Conservation (phyloP, 2,113 vertebrate species). For the Bubalus kerabau region DNA sequence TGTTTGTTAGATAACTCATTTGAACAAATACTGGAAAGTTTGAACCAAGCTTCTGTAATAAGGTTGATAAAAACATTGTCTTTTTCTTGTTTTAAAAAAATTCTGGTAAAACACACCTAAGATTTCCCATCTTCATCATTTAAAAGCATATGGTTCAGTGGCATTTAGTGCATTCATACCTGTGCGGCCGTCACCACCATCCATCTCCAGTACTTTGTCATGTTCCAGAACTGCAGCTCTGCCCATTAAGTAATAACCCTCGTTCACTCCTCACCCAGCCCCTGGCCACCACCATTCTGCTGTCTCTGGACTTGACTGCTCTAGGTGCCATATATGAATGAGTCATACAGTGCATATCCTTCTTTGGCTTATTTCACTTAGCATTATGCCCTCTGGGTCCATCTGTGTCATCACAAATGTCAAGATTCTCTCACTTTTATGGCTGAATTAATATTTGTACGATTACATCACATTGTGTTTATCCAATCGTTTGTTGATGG, state of each 20-base stretch:
- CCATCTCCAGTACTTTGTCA: neutral
- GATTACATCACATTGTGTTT: neutral
- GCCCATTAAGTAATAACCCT: neutral
- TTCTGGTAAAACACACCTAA: neutral
- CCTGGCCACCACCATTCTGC: neutral
- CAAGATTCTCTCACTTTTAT: neutral
- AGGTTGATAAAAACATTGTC: neutral
- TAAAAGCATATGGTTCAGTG: neutral
- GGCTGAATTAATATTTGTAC: neutral
- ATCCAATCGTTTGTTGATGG: too few species aligned
- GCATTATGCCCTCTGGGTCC: too few species aligned
- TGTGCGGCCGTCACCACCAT: fast-evolving
- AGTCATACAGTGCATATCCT: neutral
- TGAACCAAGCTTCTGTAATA: neutral
- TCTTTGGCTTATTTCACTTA: neutral
- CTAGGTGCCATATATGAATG: fast-evolving
- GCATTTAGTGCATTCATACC: too few species aligned
- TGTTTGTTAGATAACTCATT: neutral
- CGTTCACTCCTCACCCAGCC: fast-evolving
- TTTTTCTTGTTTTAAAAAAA: neutral
- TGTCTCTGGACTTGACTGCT: neutral
- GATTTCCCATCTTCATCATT: too few species aligned
- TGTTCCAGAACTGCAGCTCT: neutral
- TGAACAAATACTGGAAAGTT: neutral
- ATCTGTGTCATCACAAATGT: neutral